Base-by-base conservation (phyloP, 2,797 vertebrate species). In the Orientallactaga sibirica region DNA sequence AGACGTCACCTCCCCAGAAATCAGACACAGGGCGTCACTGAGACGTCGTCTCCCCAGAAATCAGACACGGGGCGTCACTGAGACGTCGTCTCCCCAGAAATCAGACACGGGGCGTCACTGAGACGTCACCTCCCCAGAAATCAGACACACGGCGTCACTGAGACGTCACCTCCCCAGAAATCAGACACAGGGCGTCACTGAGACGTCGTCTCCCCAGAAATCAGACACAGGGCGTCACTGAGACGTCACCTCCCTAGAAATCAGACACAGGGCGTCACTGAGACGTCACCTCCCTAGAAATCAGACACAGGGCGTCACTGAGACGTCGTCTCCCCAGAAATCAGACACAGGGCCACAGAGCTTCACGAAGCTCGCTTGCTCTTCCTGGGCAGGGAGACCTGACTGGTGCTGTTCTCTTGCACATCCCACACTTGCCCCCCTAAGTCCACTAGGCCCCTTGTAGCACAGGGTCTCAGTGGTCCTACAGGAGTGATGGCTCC, bases 401-500 rank as follows among this genome's bases (percentile, higher is more conserved):
- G 76, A 48, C 80, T 41, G 43, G 66, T 5, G 0, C 55, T 2
- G 15, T 4, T 0, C n/a, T 20, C 78, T 4, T 22, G 55, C 6
- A 1, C 8, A 3, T 5, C 29, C 16, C 55, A 18, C 5, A 0
- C 1, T 10, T 27, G 25, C 7, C 52, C 33, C 73, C 8, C 9
- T 22, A 6, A 29, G 70, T 8, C 52, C 64, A 1, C 1, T 8
- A 29, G 5, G 20, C 27, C 8, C 16, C 48, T 25, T 25, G 11
- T 43, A 12, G 76, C 14, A 8, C 1, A 1, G 0, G 25, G 41
- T 37, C n/a, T 43, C 29, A 0, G 1, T 2, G 37, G 27, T 7
- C 25, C 33, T 18, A 41, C 0, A 1, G 16, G 0, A 52, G 22
- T 6, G 43, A 16, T 10, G 14, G 48, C 3, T 48, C 43, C 19